phyloP scores from a whole-genome alignment of 1,140 invertebrate genomes.

The Philopotamus ludificatus region DNA sequence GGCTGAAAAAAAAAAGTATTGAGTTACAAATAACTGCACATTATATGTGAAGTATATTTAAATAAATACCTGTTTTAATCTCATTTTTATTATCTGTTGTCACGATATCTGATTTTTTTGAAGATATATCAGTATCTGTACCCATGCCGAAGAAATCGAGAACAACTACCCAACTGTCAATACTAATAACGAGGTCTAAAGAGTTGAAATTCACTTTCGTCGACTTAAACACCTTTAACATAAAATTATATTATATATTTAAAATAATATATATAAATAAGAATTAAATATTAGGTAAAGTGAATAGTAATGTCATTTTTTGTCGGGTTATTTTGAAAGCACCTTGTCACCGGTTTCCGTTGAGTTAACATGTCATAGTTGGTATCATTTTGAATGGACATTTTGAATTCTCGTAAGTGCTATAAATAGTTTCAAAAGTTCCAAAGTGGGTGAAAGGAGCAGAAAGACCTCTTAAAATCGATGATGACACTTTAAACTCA shows the following conservation, averaged over 20 bases:
- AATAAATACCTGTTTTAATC: not conserved
- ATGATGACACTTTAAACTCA: too few species aligned
- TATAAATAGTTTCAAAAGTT: too few species aligned
- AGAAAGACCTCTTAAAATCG: too few species aligned
- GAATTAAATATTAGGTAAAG: too few species aligned
- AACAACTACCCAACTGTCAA: constrained; percentile 91
- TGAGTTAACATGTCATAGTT: too few species aligned
- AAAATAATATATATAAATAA: not conserved
- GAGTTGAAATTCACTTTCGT: constrained; percentile 85
- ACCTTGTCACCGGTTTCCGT: too few species aligned
- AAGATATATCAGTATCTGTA: constrained; percentile 48
- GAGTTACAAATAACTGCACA: not conserved
- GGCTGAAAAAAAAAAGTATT: constrained; percentile 16
- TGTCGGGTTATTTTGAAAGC: too few species aligned
- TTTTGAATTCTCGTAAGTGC: too few species aligned
- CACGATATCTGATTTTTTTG: constrained; percentile 32
- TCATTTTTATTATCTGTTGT: too few species aligned
- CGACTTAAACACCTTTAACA: constrained; percentile 46
- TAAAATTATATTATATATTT: constrained; percentile 1
- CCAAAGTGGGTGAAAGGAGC: too few species aligned
- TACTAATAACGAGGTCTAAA: constrained; percentile 85
- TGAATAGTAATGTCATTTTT: too few species aligned
- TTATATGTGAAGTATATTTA: not conserved
- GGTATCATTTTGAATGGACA: too few species aligned
- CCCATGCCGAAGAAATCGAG: constrained; percentile 88